Conservation (phyloP, 2,797 vertebrate genomes). For the Halcyon chelicuti region DNA sequence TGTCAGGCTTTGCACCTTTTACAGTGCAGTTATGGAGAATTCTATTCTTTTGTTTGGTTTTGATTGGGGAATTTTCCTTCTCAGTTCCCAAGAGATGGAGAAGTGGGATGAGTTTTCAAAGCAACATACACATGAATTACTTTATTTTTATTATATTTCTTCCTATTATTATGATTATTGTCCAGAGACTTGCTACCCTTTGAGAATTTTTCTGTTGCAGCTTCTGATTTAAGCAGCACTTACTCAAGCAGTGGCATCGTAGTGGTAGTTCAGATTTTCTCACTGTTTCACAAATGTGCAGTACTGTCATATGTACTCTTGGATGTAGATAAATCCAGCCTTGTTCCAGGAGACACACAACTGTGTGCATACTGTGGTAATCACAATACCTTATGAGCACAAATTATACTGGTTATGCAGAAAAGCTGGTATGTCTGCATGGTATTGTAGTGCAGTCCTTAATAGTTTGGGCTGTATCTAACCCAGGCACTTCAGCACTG, state of each 20-base stretch:
- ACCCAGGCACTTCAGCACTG: neutral
- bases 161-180: neutral
- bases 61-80: neutral
- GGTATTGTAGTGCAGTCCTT: neutral
- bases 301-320: neutral
- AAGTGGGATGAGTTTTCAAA: neutral
- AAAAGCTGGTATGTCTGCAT: neutral
- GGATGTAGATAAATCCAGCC: neutral
- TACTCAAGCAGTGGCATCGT: neutral
- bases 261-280: neutral
- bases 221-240: neutral
- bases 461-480: neutral
- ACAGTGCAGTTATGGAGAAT: neutral
- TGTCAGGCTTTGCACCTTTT: neutral
- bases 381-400: neutral
- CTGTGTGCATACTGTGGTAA: neutral
- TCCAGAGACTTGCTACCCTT: neutral
- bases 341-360: neutral
- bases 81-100: neutral
- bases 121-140: fast-evolving
- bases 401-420: neutral
- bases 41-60: neutral
- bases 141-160: neutral
- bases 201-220: neutral
- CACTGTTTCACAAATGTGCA: fast-evolving